Base-by-base conservation (phyloP, 2,113 vertebrate species). In the Rhagologus leucostigma region DNA sequence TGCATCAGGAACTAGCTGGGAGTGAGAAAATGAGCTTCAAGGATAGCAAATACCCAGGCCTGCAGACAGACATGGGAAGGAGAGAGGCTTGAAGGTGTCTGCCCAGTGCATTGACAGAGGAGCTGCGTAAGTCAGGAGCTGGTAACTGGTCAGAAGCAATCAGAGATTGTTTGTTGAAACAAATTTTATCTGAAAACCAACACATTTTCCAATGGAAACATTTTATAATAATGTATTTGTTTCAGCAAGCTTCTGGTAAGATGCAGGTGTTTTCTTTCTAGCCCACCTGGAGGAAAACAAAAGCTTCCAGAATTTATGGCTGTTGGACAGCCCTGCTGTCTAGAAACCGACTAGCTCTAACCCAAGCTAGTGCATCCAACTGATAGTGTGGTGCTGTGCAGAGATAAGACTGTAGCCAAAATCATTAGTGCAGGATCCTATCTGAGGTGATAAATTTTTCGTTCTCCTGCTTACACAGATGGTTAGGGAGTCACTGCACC, bases 21-120 rank as follows among this genome's bases (percentile, higher is more conserved):
- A 60, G 22, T 56, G 29, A 89, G 81, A 35, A 87, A 81, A 77
- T 0, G 4, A 52, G 5, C 39, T 52, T 76, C 35, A 73, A 64
- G 27, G 19, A 32, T 47, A 24, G 41, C 1, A 2, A 63, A 59
- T 20, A 68, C 0, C 1, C 20, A 63, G 49, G 21, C 7, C 35
- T 68, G 39, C 7, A 57, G 35, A 23, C 9, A 42, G 47, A 17
- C 15, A 7, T 19, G 27, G 49, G 16, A 50, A 20, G 21, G n/a
- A 53, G 49, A n/a, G 9, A 9, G 32, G 6, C 63, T 64, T 76
- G n/a, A 65, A 64, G 27, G 8, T 41, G 4, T 37, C 41, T 80
- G 13, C 14, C 16, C 1, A 10, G 26, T 53, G 26, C 29, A 7
- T 52, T 55, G 33, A 39, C 26, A 39, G 22, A 70, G 20, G 23